Conservation (phyloP, 2,113 vertebrate species). For the Mesitornis unicolor region DNA sequence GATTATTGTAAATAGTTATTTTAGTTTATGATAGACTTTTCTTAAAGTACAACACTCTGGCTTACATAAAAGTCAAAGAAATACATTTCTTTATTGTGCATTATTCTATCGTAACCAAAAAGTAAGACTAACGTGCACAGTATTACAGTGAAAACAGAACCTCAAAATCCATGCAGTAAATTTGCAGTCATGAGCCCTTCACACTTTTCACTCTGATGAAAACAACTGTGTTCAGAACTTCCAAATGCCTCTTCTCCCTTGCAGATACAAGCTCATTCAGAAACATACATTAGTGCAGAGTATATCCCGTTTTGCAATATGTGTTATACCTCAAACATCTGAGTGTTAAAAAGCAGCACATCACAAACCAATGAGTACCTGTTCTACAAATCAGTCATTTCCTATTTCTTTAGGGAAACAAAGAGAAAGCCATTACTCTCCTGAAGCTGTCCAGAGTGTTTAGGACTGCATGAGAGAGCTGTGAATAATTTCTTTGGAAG, state of each 20-base stretch:
- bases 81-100: not conserved
- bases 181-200: not conserved
- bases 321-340: fast-evolving
- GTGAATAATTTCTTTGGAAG: not conserved
- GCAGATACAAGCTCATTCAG: not conserved
- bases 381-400: not conserved
- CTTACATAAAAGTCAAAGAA: not conserved
- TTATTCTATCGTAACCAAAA: not conserved
- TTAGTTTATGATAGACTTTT: not conserved
- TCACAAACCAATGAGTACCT: not conserved
- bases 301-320: not conserved
- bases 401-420: not conserved
- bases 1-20: not conserved
- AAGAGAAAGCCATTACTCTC: not conserved
- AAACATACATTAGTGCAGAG: not conserved
- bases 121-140: not conserved
- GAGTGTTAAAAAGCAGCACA: not conserved
- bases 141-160: not conserved
- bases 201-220: not conserved
- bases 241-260: not conserved
- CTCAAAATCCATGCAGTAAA: not conserved
- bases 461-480: not conserved
- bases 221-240: not conserved
- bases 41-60: not conserved
- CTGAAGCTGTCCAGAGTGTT: not conserved